A percentile compares a stretch with the other conserved stretches of the same genome.
These are phyloP conservation scores for Pocillopora grandis DNA, from an alignment of 92 coral and sea anemone genomes.

Conservation along the genomic window DNA sequence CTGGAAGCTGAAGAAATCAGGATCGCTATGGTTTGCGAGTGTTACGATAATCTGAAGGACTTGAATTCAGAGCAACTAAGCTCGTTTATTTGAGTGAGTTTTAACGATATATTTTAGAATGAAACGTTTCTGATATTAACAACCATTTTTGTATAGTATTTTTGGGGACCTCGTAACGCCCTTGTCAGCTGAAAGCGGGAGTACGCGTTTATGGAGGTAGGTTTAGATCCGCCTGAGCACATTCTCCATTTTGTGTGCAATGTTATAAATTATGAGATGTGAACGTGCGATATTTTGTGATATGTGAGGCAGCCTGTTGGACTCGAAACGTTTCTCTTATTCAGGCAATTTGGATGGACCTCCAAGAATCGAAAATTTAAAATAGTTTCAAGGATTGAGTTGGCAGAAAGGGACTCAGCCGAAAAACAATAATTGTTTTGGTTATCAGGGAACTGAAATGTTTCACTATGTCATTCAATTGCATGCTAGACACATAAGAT, in stretches of 20 bases:
- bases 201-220: neutral
- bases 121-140: neutral
- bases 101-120: neutral
- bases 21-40: neutral
- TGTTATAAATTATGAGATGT: neutral
- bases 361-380: too few relatives aligned
- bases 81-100: neutral
- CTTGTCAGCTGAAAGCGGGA: neutral
- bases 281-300: neutral
- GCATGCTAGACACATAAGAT: too few relatives aligned
- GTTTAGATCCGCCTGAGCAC: neutral
- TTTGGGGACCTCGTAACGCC: slow-evolving; percentile 3
- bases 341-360: too few relatives aligned
- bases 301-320: neutral
- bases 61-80: neutral
- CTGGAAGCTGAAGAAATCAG: neutral
- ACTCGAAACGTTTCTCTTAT: neutral
- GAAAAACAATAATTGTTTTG: too few relatives aligned
- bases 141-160: neutral
- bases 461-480: too few relatives aligned
- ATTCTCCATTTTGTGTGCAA: slow-evolving; percentile 1
- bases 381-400: too few relatives aligned
- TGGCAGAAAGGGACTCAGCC: too few relatives aligned
- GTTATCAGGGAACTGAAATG: too few relatives aligned
- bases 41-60: neutral